Conservation (phyloP, 2,113 vertebrate species). For the Vanacampus margaritifer region DNA sequence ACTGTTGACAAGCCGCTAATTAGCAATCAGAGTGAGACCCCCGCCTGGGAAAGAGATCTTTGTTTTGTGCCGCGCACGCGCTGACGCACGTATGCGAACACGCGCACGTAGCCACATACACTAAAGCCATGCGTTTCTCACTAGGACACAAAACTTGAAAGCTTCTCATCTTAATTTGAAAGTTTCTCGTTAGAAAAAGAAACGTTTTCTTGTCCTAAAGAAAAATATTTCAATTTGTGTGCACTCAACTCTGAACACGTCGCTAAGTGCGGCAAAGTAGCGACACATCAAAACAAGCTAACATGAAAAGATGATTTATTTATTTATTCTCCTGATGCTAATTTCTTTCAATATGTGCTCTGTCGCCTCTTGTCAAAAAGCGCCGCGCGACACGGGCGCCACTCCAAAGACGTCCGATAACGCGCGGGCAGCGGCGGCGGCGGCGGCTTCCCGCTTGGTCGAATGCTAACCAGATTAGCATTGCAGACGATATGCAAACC, state of each 20-base stretch:
- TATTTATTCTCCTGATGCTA: no score
- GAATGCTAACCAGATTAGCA: slow-evolving; percentile 3
- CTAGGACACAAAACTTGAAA: no score
- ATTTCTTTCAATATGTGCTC: not conserved
- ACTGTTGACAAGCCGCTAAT: slow-evolving; percentile 64
- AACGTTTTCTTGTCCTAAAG: no score
- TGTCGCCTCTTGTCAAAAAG: not conserved
- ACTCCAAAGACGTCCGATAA: not conserved
- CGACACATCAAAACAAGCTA: not conserved
- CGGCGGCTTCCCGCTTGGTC: not conserved
- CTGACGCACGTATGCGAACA: slow-evolving; percentile 26
- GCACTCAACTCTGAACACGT: not conserved
- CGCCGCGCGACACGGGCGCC: not conserved
- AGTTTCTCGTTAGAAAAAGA: no score
- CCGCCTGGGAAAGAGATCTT: slow-evolving; percentile 46
- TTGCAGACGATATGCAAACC: not conserved
- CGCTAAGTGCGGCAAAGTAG: not conserved
- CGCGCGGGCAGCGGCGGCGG: no score
- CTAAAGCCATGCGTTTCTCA: no score
- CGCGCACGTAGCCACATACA: slow-evolving; percentile 12
- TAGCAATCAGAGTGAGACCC: slow-evolving; percentile 55
- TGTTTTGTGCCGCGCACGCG: slow-evolving; percentile 31
- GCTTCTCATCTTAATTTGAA: no score
- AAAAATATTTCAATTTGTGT: not conserved
- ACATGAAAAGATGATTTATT: not conserved